Percentiles rank a stretch among this genome's conserved stretches.
phyloP scores from a whole-genome alignment of 2,113 vertebrate genomes.

The Pogona vitticeps region DNA sequence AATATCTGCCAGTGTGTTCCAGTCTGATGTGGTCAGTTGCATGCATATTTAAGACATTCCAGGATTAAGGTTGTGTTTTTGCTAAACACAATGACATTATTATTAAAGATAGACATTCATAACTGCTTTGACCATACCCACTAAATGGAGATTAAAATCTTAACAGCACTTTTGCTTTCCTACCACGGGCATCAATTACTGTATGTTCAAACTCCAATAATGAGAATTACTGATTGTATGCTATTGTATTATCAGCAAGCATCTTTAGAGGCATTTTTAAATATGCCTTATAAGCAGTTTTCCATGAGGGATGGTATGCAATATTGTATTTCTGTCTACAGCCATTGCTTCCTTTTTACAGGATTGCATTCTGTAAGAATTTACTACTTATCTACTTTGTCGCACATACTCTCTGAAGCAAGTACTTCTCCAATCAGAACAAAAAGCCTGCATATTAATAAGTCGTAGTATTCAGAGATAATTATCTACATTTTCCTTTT shows the following conservation, averaged over 20 bases:
- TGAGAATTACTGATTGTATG: not conserved
- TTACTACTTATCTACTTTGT: not conserved
- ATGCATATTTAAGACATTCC: slow-evolving; percentile 64
- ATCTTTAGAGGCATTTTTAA: not conserved
- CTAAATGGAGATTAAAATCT: not conserved
- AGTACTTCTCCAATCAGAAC: not conserved
- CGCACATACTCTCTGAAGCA: not conserved
- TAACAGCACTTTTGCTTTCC: slow-evolving; percentile 53
- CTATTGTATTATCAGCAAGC: not conserved
- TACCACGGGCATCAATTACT: slow-evolving; percentile 74
- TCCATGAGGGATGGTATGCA: not conserved
- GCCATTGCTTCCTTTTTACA: not conserved
- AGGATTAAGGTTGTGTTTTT: slow-evolving; percentile 60
- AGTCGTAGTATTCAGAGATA: not conserved
- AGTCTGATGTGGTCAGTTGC: slow-evolving; percentile 50
- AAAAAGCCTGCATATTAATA: not conserved
- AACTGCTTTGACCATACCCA: not conserved
- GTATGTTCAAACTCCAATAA: slow-evolving; percentile 48
- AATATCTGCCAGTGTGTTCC: slow-evolving; percentile 39
- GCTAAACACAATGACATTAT: slow-evolving; percentile 38
- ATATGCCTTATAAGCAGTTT: not conserved
- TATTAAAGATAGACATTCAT: not conserved
- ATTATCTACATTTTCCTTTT: not conserved
- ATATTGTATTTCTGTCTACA: not conserved
- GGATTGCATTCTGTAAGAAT: not conserved